phyloP scores from a whole-genome alignment of 2,888 invertebrate species.

The Leucozona laternaria region DNA sequence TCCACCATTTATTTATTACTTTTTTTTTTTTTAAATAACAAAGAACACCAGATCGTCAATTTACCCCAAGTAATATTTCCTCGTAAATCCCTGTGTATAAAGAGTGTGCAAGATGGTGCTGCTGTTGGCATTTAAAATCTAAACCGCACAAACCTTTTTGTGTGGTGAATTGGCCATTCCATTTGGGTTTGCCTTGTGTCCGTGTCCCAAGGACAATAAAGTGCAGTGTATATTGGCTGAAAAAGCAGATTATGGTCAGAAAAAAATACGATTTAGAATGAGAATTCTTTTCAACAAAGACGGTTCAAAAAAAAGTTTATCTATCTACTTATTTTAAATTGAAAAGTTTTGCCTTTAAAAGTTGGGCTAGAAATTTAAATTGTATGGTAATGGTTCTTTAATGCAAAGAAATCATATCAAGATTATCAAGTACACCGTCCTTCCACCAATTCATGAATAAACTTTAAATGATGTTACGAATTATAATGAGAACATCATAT shows the following conservation, averaged over 20 bases:
- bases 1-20: too few relatives aligned
- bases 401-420: background rate
- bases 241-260: too few relatives aligned
- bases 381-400: too few relatives aligned
- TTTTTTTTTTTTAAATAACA: background rate
- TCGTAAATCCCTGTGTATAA: background rate
- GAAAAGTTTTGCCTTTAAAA: too few relatives aligned
- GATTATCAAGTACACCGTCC: background rate
- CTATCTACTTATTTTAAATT: too few relatives aligned
- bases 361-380: too few relatives aligned
- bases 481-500: background rate
- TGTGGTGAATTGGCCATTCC: background rate
- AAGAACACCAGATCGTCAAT: background rate
- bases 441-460: background rate
- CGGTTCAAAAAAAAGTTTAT: too few relatives aligned
- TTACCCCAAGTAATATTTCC: background rate
- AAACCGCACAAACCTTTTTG: background rate
- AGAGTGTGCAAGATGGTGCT: background rate
- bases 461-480: slow-evolving; percentile 7
- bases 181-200: background rate
- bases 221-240: too few relatives aligned
- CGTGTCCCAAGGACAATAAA: background rate
- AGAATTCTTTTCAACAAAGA: too few relatives aligned
- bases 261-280: too few relatives aligned
- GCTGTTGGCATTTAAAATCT: background rate